phyloP scores from a whole-genome alignment of 2,113 vertebrate genomes.

The Ptyas mucosa region DNA sequence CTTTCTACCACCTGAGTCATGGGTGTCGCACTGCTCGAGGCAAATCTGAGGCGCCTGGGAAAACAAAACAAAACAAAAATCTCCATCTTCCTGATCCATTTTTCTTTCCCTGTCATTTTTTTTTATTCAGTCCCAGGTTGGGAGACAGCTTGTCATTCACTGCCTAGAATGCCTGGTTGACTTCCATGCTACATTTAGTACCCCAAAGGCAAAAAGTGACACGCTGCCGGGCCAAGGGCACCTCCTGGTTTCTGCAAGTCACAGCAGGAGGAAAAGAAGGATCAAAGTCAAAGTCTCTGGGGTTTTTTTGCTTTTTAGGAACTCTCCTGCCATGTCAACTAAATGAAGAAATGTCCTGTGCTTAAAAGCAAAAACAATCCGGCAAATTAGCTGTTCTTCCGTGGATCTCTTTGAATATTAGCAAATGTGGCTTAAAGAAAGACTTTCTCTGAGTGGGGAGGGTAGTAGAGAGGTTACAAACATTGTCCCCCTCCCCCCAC shows the following conservation, averaged over 20 bases:
- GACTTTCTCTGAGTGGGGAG: neutral
- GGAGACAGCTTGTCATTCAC: accelerated
- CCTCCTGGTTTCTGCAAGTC: neutral
- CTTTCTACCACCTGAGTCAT: neutral
- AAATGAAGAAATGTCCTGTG: neutral
- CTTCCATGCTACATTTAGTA: neutral
- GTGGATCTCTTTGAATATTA: neutral
- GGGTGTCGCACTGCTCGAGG: constrained; percentile 12
- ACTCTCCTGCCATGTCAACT: neutral
- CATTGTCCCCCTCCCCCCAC: too few species aligned
- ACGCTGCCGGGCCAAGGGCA: accelerated
- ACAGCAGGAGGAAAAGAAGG: neutral
- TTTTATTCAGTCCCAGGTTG: neutral
- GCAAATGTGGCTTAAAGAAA: neutral
- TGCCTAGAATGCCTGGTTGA: neutral
- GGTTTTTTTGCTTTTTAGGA: neutral
- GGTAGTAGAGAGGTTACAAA: neutral
- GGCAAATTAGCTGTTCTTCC: neutral
- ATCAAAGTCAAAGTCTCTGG: neutral
- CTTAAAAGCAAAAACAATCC: neutral
- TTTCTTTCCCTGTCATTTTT: neutral
- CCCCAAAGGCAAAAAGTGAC: neutral
- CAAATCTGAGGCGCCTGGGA: neutral
- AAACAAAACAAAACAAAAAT: neutral
- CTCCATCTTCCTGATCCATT: neutral